Conservation (phyloP, 2,888 invertebrate genomes). For the Cheilosia urbana region DNA sequence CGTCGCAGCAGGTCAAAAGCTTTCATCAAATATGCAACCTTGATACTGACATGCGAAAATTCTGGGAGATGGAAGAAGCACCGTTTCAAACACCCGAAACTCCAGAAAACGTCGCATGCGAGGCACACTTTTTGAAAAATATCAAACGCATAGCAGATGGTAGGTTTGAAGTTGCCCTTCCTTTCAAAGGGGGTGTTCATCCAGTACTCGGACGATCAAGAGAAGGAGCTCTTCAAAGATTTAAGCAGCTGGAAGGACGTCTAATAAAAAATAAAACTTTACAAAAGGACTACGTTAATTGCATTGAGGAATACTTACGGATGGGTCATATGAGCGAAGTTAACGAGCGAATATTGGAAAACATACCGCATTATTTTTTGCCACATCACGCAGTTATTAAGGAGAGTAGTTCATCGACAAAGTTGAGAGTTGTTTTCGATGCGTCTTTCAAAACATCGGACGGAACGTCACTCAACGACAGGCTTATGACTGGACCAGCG, state of each 20-base stretch:
- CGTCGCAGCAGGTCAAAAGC: background rate
- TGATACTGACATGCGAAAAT: background rate
- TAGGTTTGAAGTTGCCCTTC: constrained; percentile 19
- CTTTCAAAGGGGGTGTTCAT: constrained; percentile 39
- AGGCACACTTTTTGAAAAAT: constrained; percentile 18
- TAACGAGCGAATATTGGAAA: background rate
- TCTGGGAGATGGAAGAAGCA: constrained; percentile 8
- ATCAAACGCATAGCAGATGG: constrained; percentile 3
- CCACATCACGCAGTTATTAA: constrained; percentile 35
- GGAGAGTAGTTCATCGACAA: constrained; percentile 41
- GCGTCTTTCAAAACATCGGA: constrained; percentile 47
- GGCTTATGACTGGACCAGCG: constrained; percentile 54
- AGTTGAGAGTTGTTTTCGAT: constrained; percentile 57
- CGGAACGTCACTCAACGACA: constrained; percentile 73
- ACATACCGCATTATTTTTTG: constrained; percentile 3
- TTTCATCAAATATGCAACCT: background rate
- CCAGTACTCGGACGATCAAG: too few species aligned
- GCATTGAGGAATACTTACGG: constrained; percentile 19
- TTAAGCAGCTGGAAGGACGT: constrained; percentile 11
- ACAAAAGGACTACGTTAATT: constrained; percentile 2
- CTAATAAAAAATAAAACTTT: background rate
- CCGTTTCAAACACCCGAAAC: background rate
- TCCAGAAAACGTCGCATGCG: constrained; percentile 35
- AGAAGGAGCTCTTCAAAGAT: constrained; percentile 19
- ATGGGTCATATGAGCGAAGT: constrained; percentile 35